These are phyloP conservation scores for Xylocopa sonorina DNA, from an alignment of 1,140 invertebrate species.

Conservation along the genomic window DNA sequence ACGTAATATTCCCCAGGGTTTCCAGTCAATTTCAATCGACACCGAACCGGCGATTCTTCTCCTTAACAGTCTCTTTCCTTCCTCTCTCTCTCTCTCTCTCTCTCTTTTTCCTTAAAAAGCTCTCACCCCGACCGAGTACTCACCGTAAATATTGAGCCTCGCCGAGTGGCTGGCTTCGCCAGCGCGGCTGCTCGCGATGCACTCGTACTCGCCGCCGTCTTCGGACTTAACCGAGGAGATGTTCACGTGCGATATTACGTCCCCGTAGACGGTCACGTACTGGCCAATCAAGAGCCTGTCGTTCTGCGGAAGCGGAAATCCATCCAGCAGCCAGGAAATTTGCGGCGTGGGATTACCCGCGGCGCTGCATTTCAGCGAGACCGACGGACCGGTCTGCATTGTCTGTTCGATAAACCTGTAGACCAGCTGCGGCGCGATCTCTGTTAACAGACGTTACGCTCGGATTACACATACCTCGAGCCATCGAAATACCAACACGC, in stretches of 20 bases:
- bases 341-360: constrained; percentile 86
- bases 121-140: constrained; percentile 59
- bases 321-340: constrained; percentile 84
- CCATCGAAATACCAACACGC: constrained; percentile 37
- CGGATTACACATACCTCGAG: constrained; percentile 49
- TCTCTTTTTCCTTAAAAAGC: not conserved
- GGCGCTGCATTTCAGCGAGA: constrained; percentile 85
- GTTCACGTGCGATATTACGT: constrained; percentile 89
- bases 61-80: constrained; percentile 29
- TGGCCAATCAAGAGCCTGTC: constrained; percentile 86
- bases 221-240: constrained; percentile 86
- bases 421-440: constrained; percentile 83
- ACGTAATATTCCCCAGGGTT: constrained; percentile 47
- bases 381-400: constrained; percentile 83
- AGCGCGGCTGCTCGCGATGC: constrained; percentile 86
- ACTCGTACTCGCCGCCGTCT: constrained; percentile 89
- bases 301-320: constrained; percentile 83
- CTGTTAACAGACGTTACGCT: constrained; percentile 76
- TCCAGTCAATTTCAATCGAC: constrained; percentile 54
- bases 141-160: constrained; percentile 87
- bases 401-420: constrained; percentile 85
- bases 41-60: constrained; percentile 38
- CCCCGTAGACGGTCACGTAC: constrained; percentile 86
- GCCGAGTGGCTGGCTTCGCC: constrained; percentile 84
- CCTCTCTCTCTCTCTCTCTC: not conserved